These are phyloP conservation scores for Vidua chalybeata DNA, from an alignment of 2,113 vertebrate genomes.

Conservation along the genomic window DNA sequence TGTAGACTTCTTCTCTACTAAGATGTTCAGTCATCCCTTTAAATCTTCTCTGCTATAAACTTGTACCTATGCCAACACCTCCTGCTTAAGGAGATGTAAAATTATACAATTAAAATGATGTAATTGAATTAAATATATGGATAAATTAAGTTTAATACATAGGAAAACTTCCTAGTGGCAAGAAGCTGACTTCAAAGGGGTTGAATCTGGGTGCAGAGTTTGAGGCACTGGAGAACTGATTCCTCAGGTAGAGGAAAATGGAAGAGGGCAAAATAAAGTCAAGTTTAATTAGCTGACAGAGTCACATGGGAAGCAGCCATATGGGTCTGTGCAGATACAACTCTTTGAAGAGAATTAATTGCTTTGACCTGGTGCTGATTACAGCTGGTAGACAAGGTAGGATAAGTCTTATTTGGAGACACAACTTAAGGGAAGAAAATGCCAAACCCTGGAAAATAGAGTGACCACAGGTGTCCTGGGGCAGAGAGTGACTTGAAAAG, in stretches of 20 bases:
- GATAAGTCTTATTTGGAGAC: neutral
- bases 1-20: neutral
- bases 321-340: slow-evolving; percentile 36
- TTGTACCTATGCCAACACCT: neutral
- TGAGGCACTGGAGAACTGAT: neutral
- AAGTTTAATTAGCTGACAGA: slow-evolving; percentile 40
- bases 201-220: neutral
- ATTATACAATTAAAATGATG: neutral
- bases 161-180: neutral
- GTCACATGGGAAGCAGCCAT: slow-evolving; percentile 46
- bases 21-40: neutral
- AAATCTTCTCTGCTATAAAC: neutral
- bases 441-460: neutral
- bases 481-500: neutral
- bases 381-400: neutral
- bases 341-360: slow-evolving; percentile 65
- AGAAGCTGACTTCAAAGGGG: neutral
- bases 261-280: slow-evolving; percentile 45
- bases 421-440: neutral
- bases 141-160: neutral
- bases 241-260: slow-evolving; percentile 2
- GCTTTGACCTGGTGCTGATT: slow-evolving; percentile 62
- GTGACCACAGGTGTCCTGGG: neutral
- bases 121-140: slow-evolving; percentile 24
- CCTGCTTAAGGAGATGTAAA: neutral